Base-by-base conservation (phyloP, 2,113 vertebrate genomes). In the Anguilla japonica region DNA sequence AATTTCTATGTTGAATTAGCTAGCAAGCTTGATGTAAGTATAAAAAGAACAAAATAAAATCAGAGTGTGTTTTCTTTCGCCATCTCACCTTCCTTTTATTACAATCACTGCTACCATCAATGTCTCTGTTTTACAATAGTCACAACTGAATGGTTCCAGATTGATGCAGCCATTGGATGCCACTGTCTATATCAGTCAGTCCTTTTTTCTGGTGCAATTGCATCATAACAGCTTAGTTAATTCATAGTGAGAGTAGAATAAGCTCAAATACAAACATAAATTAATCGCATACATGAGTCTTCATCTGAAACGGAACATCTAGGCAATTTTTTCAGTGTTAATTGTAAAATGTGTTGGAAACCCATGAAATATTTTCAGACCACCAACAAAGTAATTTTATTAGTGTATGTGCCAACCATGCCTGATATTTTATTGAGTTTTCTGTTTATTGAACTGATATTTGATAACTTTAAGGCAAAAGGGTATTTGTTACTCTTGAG, bases 391-490 rank as follows among this genome's bases (percentile, higher is more conserved):
- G 40, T 53, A 41, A 18, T 81, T 50, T 50, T n/a, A 20, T 11
- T 46, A 41, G 56, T 3, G 2, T 82, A 16, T 82, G 41, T 71
- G 71, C 41, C 41, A 82, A 82, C 9, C 3, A 46, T 43, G 81
- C 43, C 1, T 26, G 34, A 86, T 83, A 34, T 40, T 26, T 26
- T 43, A 39, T 60, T 53, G 63, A 8, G 56, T 15, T 2, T 39
- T 83, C 34, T 29, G 57, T 56, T 56, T 39, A 83, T 81, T 79
- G 71, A 57, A 79, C 34, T 13, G 16, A 81, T 78, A 83, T 79
- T 79, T 7, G n/a, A 63, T 79, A 14, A 63, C 81, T 41, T 87
- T 67, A 15, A 34, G 85, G 85, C 67, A 67, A 56, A 34, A 83
- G 22, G 82, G 83, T 63, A 53, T 3, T 79, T 57, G 26, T 57